These are phyloP conservation scores for Rhynchophorus ferrugineus DNA, from an alignment of 1,140 invertebrate species.

Conservation along the genomic window DNA sequence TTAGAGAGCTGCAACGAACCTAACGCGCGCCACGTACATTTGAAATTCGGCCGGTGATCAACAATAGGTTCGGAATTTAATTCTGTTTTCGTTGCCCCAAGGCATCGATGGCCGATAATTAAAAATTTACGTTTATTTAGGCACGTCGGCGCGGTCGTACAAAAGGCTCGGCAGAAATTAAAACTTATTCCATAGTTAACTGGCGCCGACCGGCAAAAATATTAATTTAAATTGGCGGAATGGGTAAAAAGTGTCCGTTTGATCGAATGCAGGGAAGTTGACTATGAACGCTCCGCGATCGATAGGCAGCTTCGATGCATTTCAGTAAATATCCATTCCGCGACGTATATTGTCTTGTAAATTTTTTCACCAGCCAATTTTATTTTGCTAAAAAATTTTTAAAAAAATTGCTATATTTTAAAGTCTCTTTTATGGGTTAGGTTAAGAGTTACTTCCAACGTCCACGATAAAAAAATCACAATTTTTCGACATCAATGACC, in stretches of 20 bases:
- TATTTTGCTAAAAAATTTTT: too few species aligned
- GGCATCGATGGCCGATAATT: slow-evolving; percentile 35
- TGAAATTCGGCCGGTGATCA: slow-evolving; percentile 31
- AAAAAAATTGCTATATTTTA: too few species aligned
- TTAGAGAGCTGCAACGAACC: slow-evolving; percentile 28
- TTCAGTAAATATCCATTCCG: too few species aligned
- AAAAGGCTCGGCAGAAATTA: slow-evolving; percentile 29
- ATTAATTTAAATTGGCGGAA: slow-evolving; percentile 10
- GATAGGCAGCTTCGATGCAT: not conserved
- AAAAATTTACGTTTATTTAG: slow-evolving; percentile 38
- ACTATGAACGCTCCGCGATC: not conserved
- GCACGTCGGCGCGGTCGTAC: slow-evolving; percentile 15
- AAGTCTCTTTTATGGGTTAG: too few species aligned
- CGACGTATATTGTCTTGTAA: too few species aligned
- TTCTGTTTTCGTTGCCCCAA: slow-evolving; percentile 33
- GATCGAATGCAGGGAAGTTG: slow-evolving; percentile 3
- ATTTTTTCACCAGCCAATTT: too few species aligned
- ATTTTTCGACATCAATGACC: too few species aligned
- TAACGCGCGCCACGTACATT: slow-evolving; percentile 29
- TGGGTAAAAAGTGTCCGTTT: slow-evolving; percentile 1
- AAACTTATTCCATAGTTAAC: slow-evolving; percentile 32
- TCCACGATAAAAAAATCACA: too few species aligned
- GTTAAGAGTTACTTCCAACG: too few species aligned
- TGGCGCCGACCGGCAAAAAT: slow-evolving; percentile 25
- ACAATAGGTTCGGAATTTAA: slow-evolving; percentile 37